Conservation (phyloP, 2,113 vertebrate genomes). For the Plecturocebus donacophilus region DNA sequence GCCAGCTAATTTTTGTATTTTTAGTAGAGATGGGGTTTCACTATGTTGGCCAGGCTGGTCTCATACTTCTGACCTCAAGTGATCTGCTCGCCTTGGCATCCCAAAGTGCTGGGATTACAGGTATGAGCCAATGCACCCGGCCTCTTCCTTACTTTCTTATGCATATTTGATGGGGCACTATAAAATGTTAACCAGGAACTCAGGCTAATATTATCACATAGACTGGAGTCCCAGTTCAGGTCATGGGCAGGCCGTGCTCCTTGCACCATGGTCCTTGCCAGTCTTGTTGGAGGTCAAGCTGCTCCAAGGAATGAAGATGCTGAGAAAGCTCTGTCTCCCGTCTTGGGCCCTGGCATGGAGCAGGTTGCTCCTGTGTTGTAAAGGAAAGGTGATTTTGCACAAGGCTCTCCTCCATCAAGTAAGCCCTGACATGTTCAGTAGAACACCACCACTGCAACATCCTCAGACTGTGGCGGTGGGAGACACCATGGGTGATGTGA, state of each 20-base stretch:
- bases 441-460: not conserved
- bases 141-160: not conserved
- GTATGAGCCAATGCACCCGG: too few relatives aligned
- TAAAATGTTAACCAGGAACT: conserved; percentile 51
- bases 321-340: not conserved
- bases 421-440: not conserved
- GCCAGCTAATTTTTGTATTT: too few relatives aligned
- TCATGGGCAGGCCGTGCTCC: too few relatives aligned
- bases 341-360: not conserved
- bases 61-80: too few relatives aligned
- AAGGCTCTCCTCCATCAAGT: fast-evolving
- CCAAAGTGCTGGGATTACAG: too few relatives aligned
- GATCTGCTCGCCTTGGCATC: too few relatives aligned
- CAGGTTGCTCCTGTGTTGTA: not conserved
- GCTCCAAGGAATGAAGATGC: not conserved
- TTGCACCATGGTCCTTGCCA: not conserved
- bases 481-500: not conserved
- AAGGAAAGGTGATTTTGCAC: not conserved
- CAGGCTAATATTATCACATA: not conserved
- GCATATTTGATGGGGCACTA: conserved; percentile 41
- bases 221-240: not conserved
- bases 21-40: too few relatives aligned
- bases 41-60: too few relatives aligned
- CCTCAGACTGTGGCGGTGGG: fast-evolving
- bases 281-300: not conserved